Evolutionary conservation across 2,797 vertebrate species (phyloP), one percentile per base, ranked within the genome.

Genomic region (Chelmon rostratus): DNA sequence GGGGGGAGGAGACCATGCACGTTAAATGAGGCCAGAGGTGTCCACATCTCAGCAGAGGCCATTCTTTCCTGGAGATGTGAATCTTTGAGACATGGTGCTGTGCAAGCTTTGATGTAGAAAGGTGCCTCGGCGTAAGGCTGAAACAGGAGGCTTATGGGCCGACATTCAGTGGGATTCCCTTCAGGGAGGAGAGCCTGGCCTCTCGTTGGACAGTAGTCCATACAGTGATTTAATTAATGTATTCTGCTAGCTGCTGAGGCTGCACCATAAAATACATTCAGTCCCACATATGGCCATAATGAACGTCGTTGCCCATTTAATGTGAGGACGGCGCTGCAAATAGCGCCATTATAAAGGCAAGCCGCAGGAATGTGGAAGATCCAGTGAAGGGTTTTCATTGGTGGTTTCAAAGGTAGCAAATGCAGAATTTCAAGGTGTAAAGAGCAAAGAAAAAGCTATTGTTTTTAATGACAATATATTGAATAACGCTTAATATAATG

Each of bases 71-170:
- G 84, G 88, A 95, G 93, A 92, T 91, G 88, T 89, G 91, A 90
- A 92, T 93, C 93, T 92, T 92, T 92, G 90, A 94, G 94, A 94
- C 80, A 44, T 50, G 88, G 81, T 65, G 71, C 86, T 90, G 84
- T 80, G 84, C 78, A 56, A 33, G 91, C 95, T 95, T 95, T 96
- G 95, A 96, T 95, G 94, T 94, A 79, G 88, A 91, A 96, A 94
- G 92, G 92, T 93, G 94, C 89, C 28, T 90, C 78, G 65, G 92
- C 77, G 88, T 86, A 90, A 76, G 80, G 86, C 73, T 77, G 85
- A 93, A 94, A 92, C 92, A 88, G 92, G 88, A 91, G 89, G 88
- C 93, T 94, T 92, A 89, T 81, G 64, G 86, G 80, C 66, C 65
- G 37, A 80, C 73, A 70, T 93, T 93, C 82, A 78, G 88, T 63